A percentile compares a stretch with the other conserved stretches of the same genome.
Evolutionary conservation across 2,888 invertebrate genomes (phyloP).

Genomic region (Acanthopleura granulata): DNA sequence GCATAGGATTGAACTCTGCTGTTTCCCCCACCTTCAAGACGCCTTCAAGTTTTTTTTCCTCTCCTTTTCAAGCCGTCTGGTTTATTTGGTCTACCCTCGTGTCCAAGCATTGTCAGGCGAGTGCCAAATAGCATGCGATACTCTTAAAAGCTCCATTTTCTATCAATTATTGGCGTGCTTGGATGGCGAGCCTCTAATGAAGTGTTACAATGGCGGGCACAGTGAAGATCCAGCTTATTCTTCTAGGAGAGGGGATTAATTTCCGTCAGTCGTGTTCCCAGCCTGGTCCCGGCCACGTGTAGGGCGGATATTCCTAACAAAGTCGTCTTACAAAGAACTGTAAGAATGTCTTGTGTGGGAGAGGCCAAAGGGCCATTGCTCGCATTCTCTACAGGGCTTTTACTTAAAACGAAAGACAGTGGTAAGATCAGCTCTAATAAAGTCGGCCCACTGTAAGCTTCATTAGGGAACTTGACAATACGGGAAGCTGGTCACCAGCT

Average conservation of each 20-base stretch:
- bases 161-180: slow-evolving; percentile 17
- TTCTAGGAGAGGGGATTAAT: slow-evolving; percentile 11
- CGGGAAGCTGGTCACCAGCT: background rate
- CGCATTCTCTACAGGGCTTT: background rate
- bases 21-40: slow-evolving; percentile 8
- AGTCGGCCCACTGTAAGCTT: background rate
- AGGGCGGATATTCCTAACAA: slow-evolving; percentile 7
- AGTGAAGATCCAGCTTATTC: slow-evolving; percentile 4
- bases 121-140: slow-evolving; percentile 18
- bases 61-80: background rate
- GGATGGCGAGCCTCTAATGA: slow-evolving; percentile 16
- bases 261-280: slow-evolving; percentile 7
- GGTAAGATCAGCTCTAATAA: slow-evolving; percentile 5
- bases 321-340: slow-evolving; percentile 11
- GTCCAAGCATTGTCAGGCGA: background rate
- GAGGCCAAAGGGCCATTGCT: slow-evolving; percentile 3
- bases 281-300: slow-evolving; percentile 7
- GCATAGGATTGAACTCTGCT: background rate
- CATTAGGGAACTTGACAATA: slow-evolving; percentile 9
- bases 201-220: background rate
- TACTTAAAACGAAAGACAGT: slow-evolving; percentile 10
- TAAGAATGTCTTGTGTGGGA: slow-evolving; percentile 10
- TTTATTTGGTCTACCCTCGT: slow-evolving; percentile 13
- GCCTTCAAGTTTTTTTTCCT: background rate
- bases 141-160: slow-evolving; percentile 17